Evolutionary conservation across 2,113 vertebrate genomes (phyloP).

Genomic region (Mesoclemmys tuberculata): DNA sequence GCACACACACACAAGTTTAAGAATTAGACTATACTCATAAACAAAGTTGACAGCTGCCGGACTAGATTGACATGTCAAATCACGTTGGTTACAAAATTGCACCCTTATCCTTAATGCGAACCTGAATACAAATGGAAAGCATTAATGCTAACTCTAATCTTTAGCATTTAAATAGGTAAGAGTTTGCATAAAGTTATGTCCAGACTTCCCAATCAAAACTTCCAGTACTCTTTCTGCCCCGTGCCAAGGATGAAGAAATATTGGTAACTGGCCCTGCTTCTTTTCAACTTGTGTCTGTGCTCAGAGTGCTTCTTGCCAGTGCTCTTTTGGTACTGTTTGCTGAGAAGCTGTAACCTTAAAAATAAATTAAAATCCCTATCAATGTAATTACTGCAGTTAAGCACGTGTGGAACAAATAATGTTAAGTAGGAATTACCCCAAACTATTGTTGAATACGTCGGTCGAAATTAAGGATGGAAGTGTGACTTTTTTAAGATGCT

Average conservation of each 20-base stretch:
- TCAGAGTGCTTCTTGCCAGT: neutral
- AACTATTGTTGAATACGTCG: neutral
- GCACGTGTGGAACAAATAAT: too few species aligned
- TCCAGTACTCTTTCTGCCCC: neutral
- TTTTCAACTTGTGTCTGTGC: neutral
- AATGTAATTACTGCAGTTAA: too few species aligned
- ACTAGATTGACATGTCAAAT: neutral
- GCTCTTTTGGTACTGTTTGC: neutral
- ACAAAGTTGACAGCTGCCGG: too few species aligned
- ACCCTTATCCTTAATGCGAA: neutral
- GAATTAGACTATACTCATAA: too few species aligned
- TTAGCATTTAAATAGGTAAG: too few species aligned
- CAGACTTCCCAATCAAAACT: neutral
- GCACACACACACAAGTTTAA: too few species aligned
- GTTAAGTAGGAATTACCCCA: neutral
- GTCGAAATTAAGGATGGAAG: neutral
- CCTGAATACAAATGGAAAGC: neutral
- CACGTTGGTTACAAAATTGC: neutral
- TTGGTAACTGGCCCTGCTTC: neutral
- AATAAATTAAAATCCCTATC: too few species aligned
- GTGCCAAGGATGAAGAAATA: neutral
- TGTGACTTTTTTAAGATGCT: neutral
- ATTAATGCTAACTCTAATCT: too few species aligned
- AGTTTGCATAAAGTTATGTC: too few species aligned
- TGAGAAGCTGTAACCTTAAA: neutral